phyloP scores from a whole-genome alignment of 2,113 vertebrate genomes.

The Glaucomys volans region DNA sequence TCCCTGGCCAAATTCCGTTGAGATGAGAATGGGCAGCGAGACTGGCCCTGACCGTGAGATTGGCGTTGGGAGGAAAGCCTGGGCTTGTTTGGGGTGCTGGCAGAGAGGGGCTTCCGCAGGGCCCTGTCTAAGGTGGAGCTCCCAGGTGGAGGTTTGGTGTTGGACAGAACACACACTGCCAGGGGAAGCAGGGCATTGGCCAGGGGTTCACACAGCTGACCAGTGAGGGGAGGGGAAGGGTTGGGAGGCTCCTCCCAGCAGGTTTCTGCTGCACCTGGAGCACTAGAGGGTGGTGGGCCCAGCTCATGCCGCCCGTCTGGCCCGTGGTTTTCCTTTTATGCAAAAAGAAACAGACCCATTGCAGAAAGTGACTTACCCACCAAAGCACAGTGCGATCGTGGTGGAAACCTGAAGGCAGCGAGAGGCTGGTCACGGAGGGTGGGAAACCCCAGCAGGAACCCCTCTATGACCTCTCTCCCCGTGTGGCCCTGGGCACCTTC shows the following conservation, averaged over 20 bases:
- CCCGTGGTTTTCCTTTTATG: neutral
- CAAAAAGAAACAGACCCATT: neutral
- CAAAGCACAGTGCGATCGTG: accelerated
- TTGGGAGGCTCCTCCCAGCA: accelerated
- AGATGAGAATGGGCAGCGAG: neutral
- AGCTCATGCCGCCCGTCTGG: accelerated
- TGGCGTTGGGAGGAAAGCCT: neutral
- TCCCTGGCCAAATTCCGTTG: neutral
- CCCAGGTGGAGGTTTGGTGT: neutral
- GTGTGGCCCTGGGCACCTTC: neutral
- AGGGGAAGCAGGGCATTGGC: accelerated
- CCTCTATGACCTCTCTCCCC: accelerated
- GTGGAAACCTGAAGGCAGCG: too few relatives aligned
- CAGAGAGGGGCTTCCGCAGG: neutral
- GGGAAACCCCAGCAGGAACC: accelerated
- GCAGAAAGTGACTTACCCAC: neutral
- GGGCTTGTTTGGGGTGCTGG: neutral
- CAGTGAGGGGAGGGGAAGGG: accelerated
- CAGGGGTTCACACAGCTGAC: accelerated
- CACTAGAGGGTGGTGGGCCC: accelerated
- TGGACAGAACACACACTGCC: too few relatives aligned
- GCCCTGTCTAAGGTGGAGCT: neutral
- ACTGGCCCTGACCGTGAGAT: neutral
- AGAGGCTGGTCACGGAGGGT: accelerated
- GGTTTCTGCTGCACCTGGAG: neutral